Base-by-base conservation (phyloP, 1,140 invertebrate species). In the Anastatus disparis region DNA sequence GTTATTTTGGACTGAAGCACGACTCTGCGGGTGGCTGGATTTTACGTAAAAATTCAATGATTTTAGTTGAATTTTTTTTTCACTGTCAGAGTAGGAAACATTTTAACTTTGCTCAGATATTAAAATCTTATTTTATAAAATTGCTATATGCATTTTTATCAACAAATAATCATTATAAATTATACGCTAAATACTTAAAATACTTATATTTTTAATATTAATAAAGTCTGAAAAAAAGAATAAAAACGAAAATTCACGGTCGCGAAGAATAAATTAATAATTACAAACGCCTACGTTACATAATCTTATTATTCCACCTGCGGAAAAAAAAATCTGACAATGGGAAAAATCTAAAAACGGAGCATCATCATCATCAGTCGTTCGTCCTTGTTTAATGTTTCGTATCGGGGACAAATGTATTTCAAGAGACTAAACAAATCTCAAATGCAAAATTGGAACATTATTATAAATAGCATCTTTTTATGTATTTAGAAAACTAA, bases 1-100 rank as follows among this genome's bases (percentile, higher is more conserved):
- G 73, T 73, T 76, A 76, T 75, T 76, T 76, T 67, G 35, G 74
- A 72, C 38, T 44, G 52, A n/a, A 55, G 44, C 52, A 27, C 38
- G 4, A 6, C 31, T 35, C 4, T 10, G 31, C 10, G 31, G 31
- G 10, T 10, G 4, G 10, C 31, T 35, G 31, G 31, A 35, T 35
- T 35, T 4, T 6, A 35, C 31, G 4, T 35, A 35, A 35, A 35
- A 35, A 35, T 35, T 35, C 31, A 35, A 35, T 35, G 31, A 35
- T 10, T 10, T 35, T 35, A 35, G n/a, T n/a, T 35, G 31, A 35
- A 35, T 35, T 35, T 35, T 35, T 35, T 6, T 35, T 35, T 35
- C n/a, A n/a, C n/a, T n/a, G n/a, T n/a, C n/a, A n/a, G n/a, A n/a
- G n/a, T n/a, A n/a, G n/a, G n/a, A n/a, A n/a, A n/a, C n/a, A n/a